Percentiles rank a stretch among this genome's conserved stretches.
phyloP scores from a whole-genome alignment of 1,140 invertebrate species.

The Dendrolimus kikuchii region DNA sequence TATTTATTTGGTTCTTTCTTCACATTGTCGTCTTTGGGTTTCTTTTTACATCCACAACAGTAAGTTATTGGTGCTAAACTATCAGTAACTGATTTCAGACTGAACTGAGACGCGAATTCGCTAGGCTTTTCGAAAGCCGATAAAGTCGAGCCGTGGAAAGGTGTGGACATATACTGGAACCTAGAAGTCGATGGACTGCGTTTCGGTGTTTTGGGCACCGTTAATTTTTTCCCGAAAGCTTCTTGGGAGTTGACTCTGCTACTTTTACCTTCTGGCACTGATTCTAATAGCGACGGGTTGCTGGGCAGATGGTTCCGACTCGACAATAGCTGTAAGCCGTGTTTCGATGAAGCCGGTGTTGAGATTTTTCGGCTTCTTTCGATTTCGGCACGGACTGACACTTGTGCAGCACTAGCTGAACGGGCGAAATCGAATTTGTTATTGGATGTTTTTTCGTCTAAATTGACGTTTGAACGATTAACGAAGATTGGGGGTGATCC shows the following conservation, averaged over 20 bases:
- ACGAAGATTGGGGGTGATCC: slow-evolving; percentile 47
- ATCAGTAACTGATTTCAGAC: slow-evolving; percentile 77
- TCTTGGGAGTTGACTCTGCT: slow-evolving; percentile 45
- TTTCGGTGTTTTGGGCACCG: slow-evolving; percentile 66
- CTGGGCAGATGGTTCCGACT: slow-evolving; percentile 52
- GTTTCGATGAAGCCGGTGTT: slow-evolving; percentile 41
- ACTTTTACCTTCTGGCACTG: slow-evolving; percentile 48
- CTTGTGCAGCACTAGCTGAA: slow-evolving; percentile 70
- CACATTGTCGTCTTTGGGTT: slow-evolving; percentile 48
- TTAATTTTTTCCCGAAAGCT: slow-evolving; percentile 44
- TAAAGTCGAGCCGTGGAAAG: slow-evolving; percentile 86
- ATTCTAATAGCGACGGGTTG: slow-evolving; percentile 48
- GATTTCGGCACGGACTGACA: slow-evolving; percentile 27
- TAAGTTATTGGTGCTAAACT: slow-evolving; percentile 65
- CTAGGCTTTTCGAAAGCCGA: slow-evolving; percentile 83
- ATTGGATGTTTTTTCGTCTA: slow-evolving; percentile 28
- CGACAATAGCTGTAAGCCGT: slow-evolving; percentile 42
- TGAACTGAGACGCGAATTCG: slow-evolving; percentile 83
- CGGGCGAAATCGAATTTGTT: slow-evolving; percentile 57
- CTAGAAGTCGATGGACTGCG: slow-evolving; percentile 83
- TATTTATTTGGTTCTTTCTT: slow-evolving; percentile 75
- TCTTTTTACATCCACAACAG: slow-evolving; percentile 58
- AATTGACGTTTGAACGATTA: slow-evolving; percentile 30
- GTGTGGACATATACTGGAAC: slow-evolving; percentile 87
- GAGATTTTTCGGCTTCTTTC: slow-evolving; percentile 57